These are phyloP conservation scores for Tenthredo distinguenda DNA, from an alignment of 2,888 invertebrate genomes.

Conservation along the genomic window DNA sequence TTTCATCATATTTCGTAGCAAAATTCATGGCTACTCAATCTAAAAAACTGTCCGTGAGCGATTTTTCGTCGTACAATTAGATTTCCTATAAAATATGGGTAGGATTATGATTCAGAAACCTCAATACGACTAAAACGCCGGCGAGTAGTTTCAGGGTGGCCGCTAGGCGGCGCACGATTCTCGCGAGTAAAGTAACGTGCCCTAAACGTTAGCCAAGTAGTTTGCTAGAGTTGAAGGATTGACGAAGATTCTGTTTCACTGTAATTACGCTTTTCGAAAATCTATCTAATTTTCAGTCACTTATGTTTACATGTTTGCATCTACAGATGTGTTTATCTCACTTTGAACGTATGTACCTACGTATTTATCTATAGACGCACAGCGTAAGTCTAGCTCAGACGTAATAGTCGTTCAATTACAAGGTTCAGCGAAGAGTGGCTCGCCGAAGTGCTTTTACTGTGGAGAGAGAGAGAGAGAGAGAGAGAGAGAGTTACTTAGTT, in stretches of 20 bases:
- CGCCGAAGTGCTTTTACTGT: conserved; percentile 24
- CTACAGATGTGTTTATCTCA: not conserved
- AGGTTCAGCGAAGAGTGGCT: conserved; percentile 34
- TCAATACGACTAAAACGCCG: not conserved
- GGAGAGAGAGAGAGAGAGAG: not conserved
- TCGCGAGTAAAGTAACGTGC: not conserved
- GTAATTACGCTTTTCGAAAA: not conserved
- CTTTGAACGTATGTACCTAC: not conserved
- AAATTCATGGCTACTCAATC: not conserved
- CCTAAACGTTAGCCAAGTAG: not conserved
- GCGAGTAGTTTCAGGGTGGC: not conserved
- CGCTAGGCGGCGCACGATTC: not conserved
- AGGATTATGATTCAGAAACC: too few relatives aligned
- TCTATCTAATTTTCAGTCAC: not conserved
- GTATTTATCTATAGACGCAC: not conserved
- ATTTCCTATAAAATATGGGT: not conserved
- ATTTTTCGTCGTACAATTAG: too few relatives aligned
- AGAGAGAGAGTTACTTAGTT: conserved; percentile 32
- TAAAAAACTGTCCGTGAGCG: not conserved
- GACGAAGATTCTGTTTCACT: too few relatives aligned
- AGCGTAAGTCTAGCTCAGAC: not conserved
- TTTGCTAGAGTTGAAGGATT: too few relatives aligned
- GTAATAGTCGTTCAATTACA: conserved; percentile 48
- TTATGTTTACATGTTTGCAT: not conserved
- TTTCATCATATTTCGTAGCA: not conserved